Evolutionary conservation across 2,888 invertebrate species (phyloP).

Genomic region (Busseola fusca): DNA sequence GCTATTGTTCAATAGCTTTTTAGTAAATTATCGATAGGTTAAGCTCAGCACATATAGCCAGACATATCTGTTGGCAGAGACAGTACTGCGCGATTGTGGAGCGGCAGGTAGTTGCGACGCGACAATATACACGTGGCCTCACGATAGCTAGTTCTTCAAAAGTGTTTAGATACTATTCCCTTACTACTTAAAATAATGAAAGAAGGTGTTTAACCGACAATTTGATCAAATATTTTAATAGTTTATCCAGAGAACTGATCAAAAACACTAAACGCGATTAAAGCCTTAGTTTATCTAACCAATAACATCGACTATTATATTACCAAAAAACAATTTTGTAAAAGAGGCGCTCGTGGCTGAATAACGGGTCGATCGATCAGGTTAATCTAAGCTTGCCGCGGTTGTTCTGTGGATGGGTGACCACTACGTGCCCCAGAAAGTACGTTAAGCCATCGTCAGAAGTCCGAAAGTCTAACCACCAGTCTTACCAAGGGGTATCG

Average conservation of each 20-base stretch:
- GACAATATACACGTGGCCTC: conserved; percentile 42
- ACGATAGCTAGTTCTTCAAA: background rate
- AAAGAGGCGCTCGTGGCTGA: no score
- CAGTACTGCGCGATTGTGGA: conserved; percentile 44
- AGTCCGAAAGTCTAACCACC: no score
- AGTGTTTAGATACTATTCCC: background rate
- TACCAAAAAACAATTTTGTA: conserved; percentile 50
- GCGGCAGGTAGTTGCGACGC: conserved; percentile 47
- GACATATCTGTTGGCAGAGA: conserved; percentile 15
- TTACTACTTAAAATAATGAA: background rate
- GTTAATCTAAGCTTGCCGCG: no score
- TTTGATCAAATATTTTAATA: background rate
- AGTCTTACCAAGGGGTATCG: no score
- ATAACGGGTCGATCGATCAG: no score
- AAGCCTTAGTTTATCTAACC: conserved; percentile 28
- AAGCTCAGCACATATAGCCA: background rate
- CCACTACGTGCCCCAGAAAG: no score
- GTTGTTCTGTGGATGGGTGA: no score
- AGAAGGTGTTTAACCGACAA: background rate
- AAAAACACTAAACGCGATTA: background rate
- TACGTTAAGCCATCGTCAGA: no score
- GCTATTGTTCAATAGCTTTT: background rate
- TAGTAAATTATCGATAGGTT: background rate
- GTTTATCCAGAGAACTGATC: background rate
- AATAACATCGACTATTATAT: conserved; percentile 50